Evolutionary conservation across 1,140 invertebrate genomes (phyloP).

Genomic region (Hyles euphorbiae): DNA sequence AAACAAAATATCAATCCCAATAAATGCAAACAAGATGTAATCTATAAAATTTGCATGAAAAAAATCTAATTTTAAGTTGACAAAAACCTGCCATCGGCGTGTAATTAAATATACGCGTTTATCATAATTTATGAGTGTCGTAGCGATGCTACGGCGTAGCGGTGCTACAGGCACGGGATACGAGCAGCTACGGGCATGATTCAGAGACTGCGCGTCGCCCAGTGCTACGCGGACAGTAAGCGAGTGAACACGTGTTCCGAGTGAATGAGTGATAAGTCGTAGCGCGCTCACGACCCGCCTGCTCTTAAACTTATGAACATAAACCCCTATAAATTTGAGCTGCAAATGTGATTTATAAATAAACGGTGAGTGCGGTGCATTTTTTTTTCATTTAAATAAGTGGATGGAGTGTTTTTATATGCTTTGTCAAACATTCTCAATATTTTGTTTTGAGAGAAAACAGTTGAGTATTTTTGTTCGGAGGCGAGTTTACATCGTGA

Average conservation of each 20-base stretch:
- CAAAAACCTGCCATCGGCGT: constrained; percentile 5
- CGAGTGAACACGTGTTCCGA: constrained; percentile 24
- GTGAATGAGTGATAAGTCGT: constrained; percentile 1
- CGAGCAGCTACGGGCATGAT: constrained; percentile 32
- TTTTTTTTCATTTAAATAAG: constrained; percentile 16
- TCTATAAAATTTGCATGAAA: too few relatives aligned
- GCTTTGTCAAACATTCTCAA: constrained; percentile 5
- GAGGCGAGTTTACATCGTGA: background rate
- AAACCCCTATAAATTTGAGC: constrained; percentile 7
- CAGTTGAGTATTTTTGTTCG: background rate
- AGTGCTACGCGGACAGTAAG: constrained; percentile 32
- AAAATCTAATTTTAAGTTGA: too few relatives aligned
- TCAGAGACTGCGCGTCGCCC: constrained; percentile 50
- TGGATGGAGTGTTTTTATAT: constrained; percentile 8
- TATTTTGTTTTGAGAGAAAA: too few relatives aligned
- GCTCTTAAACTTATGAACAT: background rate
- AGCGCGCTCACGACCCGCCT: constrained; percentile 20
- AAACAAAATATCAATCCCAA: too few relatives aligned
- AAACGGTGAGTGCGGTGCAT: constrained; percentile 41
- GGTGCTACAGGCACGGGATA: constrained; percentile 21
- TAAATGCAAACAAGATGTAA: too few relatives aligned
- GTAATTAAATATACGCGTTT: constrained; percentile 36
- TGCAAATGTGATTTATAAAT: constrained; percentile 47
- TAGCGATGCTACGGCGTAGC: constrained; percentile 32
- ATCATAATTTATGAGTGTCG: constrained; percentile 35